Base-by-base conservation (phyloP, 2,888 invertebrate species). In the Eupsilia transversa region DNA sequence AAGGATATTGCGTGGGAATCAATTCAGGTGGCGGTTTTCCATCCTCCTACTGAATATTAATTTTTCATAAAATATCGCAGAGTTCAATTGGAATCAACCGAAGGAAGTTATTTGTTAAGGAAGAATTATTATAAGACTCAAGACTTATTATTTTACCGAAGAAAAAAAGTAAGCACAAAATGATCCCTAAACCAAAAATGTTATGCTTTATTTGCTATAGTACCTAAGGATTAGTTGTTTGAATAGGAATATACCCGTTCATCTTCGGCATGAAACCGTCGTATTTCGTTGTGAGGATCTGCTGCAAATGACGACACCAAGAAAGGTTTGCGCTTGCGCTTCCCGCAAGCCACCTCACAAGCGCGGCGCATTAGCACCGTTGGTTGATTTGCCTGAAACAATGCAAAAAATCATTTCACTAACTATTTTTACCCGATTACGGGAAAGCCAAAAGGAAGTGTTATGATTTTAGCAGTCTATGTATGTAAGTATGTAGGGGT, bases 1-100 rank as follows among this genome's bases (percentile, higher is more conserved):
- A 93, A 94, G 94, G 93, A 94, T 95, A 95, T 96, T 95, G 94
- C 94, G 93, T 95, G 94, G 93, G 94, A 95, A 95, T 94, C 92
- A 92, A 94, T 93, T 94, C 95, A 95, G 95, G 93, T 95, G 94
- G 89, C 91, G 90, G 89, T 89, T 88, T 92, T 89, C 87, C 88
- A 88, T 91, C 89, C 87, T 88, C 86, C 81, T 85, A 88, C 87
- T 91, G 93, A 93, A 94, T 94, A 93, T 94, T 91, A 93, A 93
- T 93, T 91, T 93, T 89, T 91, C 88, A 91, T 91, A 88, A 88
- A 89, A 88, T 88, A 87, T 82, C 79, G 59, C 59, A 1, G 74
- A 84, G 83, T 84, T 88, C 87, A 86, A 87, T 89, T 83, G 80
- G 83, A 88, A 87, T 86, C 79, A 83, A 86, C 74, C 66, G 71